phyloP scores from a whole-genome alignment of 2,113 vertebrate genomes.

The Rhegmatorhina hoffmannsi region DNA sequence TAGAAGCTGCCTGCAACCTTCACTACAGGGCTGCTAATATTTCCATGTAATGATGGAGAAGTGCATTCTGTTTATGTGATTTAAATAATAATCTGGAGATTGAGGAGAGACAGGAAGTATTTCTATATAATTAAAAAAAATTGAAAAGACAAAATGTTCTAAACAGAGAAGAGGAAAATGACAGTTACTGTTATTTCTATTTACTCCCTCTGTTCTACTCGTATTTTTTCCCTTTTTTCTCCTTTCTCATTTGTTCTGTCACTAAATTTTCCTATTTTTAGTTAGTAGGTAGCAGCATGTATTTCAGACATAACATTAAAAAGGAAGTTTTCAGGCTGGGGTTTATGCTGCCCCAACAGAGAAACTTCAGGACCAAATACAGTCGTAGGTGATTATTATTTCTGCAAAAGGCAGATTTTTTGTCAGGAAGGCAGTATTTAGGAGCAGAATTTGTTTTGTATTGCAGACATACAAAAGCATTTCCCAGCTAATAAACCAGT shows the following conservation, averaged over 20 bases:
- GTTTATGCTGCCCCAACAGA: not conserved
- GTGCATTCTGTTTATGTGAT: not conserved
- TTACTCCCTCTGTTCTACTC: not conserved
- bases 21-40: not conserved
- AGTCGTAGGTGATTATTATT: not conserved
- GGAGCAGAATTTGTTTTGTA: slow-evolving; percentile 1
- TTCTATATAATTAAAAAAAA: not conserved
- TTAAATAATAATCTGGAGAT: not conserved
- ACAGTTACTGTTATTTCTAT: not conserved
- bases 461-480: not conserved
- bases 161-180: not conserved
- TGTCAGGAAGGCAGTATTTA: not conserved
- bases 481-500: not conserved
- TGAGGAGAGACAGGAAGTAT: not conserved
- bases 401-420: not conserved
- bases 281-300: not conserved
- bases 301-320: not conserved
- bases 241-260: not conserved
- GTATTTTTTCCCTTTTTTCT: not conserved
- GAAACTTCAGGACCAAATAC: not conserved
- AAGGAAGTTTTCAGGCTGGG: not conserved
- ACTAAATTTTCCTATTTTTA: not conserved
- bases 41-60: not conserved
- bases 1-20: not conserved
- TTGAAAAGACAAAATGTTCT: not conserved